phyloP scores from a whole-genome alignment of 2,113 vertebrate species.

The Argyrosomus japonicus region DNA sequence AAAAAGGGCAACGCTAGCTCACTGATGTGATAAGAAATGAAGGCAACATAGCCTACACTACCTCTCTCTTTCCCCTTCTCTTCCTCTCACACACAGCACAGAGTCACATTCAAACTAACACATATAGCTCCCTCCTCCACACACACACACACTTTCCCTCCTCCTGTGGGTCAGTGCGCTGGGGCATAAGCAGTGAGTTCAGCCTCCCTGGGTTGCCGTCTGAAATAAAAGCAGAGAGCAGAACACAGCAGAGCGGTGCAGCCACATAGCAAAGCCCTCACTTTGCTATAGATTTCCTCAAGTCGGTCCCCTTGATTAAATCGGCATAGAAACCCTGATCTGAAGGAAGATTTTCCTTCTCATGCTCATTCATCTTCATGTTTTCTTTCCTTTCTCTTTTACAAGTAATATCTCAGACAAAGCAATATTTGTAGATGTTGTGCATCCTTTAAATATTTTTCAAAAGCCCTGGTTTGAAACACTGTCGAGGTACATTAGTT shows the following conservation, averaged over 20 bases:
- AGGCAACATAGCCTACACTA: constrained; percentile 54
- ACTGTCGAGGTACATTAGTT: too few relatives aligned
- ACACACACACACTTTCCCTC: constrained; percentile 35
- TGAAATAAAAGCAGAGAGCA: constrained; percentile 22
- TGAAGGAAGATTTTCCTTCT: not conserved
- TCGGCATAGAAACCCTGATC: constrained; percentile 1
- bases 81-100: constrained; percentile 13
- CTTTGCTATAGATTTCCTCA: constrained; percentile 21
- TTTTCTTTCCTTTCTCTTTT: not conserved
- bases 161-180: constrained; percentile 53
- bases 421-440: not conserved
- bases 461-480: not conserved
- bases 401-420: not conserved
- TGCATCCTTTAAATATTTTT: not conserved
- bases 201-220: constrained; percentile 49
- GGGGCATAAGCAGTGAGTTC: constrained; percentile 42
- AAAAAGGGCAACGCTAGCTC: constrained; percentile 48
- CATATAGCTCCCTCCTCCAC: constrained; percentile 29
- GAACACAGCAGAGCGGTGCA: constrained; percentile 9
- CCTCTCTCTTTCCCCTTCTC: constrained; percentile 22
- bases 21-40: constrained; percentile 72
- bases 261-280: not conserved
- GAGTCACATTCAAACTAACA: constrained; percentile 34
- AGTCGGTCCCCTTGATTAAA: constrained; percentile 12
- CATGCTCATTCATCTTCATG: not conserved